phyloP scores from a whole-genome alignment of 2,888 invertebrate genomes.

The Rhaphigaster nebulosa region DNA sequence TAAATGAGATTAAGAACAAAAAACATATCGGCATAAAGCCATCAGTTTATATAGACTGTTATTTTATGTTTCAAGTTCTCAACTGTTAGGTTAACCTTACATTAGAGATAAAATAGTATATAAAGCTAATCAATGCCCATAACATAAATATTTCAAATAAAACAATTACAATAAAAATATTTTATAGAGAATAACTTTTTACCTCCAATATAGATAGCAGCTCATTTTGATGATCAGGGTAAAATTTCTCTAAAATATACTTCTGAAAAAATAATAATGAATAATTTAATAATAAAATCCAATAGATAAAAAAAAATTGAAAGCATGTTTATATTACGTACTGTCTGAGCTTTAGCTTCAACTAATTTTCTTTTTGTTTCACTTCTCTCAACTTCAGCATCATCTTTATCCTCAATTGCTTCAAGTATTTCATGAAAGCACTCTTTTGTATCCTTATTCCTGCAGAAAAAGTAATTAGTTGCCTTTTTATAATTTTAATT shows the following conservation, averaged over 20 bases:
- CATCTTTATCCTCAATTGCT: slow-evolving; percentile 13
- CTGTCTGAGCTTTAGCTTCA: slow-evolving; percentile 11
- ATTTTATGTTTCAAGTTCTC: too few relatives aligned
- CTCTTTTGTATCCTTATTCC: slow-evolving; percentile 25
- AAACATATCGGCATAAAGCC: too few relatives aligned
- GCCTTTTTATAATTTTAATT: background rate
- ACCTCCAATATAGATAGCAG: slow-evolving; percentile 13
- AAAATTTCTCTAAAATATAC: slow-evolving; percentile 25
- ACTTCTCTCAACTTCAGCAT: slow-evolving; percentile 33
- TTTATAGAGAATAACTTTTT: background rate
- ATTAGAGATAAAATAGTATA: too few relatives aligned
- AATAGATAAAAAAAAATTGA: background rate
- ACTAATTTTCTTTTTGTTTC: slow-evolving; percentile 19
- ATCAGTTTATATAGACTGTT: too few relatives aligned
- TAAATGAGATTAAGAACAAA: too few relatives aligned
- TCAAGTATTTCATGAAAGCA: slow-evolving; percentile 43
- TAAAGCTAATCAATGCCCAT: too few relatives aligned
- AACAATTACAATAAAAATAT: too few relatives aligned
- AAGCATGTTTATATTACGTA: background rate
- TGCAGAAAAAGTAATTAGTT: background rate
- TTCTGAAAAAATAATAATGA: background rate
- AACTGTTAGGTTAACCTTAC: too few relatives aligned
- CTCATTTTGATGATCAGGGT: slow-evolving; percentile 26
- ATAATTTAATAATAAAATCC: background rate
- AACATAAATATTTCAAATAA: too few relatives aligned